Conservation (phyloP, 1,140 invertebrate genomes). For the Sinonovacula constricta region DNA sequence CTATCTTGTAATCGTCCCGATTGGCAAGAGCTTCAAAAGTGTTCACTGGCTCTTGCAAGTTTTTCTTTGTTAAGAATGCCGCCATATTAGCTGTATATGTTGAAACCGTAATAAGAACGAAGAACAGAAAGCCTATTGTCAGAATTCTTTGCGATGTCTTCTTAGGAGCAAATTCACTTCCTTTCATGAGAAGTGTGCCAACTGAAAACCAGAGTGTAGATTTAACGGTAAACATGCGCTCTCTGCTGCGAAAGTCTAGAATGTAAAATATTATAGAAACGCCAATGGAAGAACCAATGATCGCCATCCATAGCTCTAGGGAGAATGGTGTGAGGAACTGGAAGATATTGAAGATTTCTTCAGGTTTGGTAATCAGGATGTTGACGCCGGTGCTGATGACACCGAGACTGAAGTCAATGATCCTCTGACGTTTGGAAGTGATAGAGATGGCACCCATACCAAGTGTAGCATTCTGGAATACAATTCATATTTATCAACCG, state of each 20-base stretch:
- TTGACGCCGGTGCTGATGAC: constrained; percentile 70
- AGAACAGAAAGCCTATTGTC: constrained; percentile 74
- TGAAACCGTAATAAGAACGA: constrained; percentile 74
- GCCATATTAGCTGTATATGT: constrained; percentile 78
- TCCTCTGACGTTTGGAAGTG: constrained; percentile 67
- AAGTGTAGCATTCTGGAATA: constrained; percentile 68
- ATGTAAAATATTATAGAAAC: constrained; percentile 65
- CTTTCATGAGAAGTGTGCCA: constrained; percentile 70
- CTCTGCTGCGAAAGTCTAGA: constrained; percentile 61
- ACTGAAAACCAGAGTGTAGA: constrained; percentile 66
- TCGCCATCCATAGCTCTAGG: constrained; percentile 70
- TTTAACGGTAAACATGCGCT: constrained; percentile 60
- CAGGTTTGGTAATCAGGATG: constrained; percentile 68
- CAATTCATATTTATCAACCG: too few species aligned
- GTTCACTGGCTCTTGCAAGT: constrained; percentile 67
- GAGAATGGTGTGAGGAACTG: constrained; percentile 74
- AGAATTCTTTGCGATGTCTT: constrained; percentile 72
- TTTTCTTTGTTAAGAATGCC: constrained; percentile 75
- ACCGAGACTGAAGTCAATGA: constrained; percentile 71
- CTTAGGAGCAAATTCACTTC: constrained; percentile 72
- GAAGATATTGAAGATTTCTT: constrained; percentile 65
- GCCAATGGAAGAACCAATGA: constrained; percentile 63
- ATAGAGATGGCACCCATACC: constrained; percentile 74
- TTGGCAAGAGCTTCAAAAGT: constrained; percentile 70
- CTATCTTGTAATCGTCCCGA: constrained; percentile 58